Conservation (phyloP, 2,113 vertebrate genomes). For the Verasper variegatus region DNA sequence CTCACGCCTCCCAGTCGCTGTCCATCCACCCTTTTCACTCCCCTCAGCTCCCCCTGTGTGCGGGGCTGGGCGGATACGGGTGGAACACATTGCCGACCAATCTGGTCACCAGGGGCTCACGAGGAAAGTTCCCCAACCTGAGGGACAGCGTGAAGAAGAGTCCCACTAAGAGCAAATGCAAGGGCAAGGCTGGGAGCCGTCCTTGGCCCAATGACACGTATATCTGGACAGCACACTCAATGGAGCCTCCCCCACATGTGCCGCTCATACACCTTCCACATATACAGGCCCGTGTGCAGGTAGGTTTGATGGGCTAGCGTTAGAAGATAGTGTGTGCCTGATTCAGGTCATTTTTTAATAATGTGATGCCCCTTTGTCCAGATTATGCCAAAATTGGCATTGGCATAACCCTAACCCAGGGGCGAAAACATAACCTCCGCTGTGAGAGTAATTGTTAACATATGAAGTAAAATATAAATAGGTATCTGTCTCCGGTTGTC, state of each 20-base stretch:
- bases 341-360: too few species aligned
- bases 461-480: too few species aligned
- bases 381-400: too few species aligned
- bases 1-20: conserved; percentile 73
- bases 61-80: conserved; percentile 64
- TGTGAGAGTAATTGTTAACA: too few species aligned
- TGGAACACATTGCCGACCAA: conserved; percentile 83
- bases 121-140: conserved; percentile 83
- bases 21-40: conserved; percentile 76
- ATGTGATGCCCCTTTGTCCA: too few species aligned
- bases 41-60: conserved; percentile 63
- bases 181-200: conserved; percentile 81
- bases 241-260: conserved; percentile 66
- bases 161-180: conserved; percentile 87
- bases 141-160: conserved; percentile 88
- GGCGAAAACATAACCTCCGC: too few species aligned
- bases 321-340: neutral
- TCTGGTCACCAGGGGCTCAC: conserved; percentile 70
- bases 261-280: conserved; percentile 49
- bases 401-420: too few species aligned
- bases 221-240: conserved; percentile 77
- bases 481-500: too few species aligned
- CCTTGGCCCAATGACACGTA: conserved; percentile 76
- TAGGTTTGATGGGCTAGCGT: conserved; percentile 41
- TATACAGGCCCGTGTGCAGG: conserved; percentile 67